Base-by-base conservation (phyloP, 2,888 invertebrate species). In the Chrysolina haemoptera region DNA sequence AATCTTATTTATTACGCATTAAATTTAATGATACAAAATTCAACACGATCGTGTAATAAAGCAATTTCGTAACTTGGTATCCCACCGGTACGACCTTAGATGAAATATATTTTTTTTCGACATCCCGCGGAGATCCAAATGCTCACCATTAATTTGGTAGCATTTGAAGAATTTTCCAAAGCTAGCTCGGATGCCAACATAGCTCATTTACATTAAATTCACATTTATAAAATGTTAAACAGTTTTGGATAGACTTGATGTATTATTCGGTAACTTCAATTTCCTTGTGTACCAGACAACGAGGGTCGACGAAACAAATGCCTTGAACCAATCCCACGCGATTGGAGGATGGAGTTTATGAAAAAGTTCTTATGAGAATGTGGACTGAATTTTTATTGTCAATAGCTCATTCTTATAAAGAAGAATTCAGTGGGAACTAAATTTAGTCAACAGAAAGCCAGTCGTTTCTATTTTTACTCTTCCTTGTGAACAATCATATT, bases 121-220 rank as follows among this genome's bases (percentile, higher is more conserved):
- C 65, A 65, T 71, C 82, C 80, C 74, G 82, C 74, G 67, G 82
- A 59, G 79, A 73, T 81, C 74, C 76, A 74, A 80, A 79, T 82
- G 76, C 77, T 78, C 74, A 75, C 73, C 78, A 81, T 81, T 81
- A 79, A 80, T 81, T 78, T 79, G 77, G 73, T 80, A 78, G 79
- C 76, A 78, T 78, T 76, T 75, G 66, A 75, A 72, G 75, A 78
- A 79, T 78, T 78, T 79, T 78, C 74, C 70, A 68, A 65, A 71
- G 68, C 76, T 71, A 66, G 66, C 67, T 62, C 64, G 64, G 76
- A 62, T 68, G 68, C 70, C 63, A 70, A 66, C 70, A 73, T 62
- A 41, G 62, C 68, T 76, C 62, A 78, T 78, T 78, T 76, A 76
- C 78, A 78, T 78, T 71, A 76, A 70, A 73, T 73, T 73, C 76